phyloP scores from a whole-genome alignment of 2,888 invertebrate genomes.

The Hypolimnas misippus region DNA sequence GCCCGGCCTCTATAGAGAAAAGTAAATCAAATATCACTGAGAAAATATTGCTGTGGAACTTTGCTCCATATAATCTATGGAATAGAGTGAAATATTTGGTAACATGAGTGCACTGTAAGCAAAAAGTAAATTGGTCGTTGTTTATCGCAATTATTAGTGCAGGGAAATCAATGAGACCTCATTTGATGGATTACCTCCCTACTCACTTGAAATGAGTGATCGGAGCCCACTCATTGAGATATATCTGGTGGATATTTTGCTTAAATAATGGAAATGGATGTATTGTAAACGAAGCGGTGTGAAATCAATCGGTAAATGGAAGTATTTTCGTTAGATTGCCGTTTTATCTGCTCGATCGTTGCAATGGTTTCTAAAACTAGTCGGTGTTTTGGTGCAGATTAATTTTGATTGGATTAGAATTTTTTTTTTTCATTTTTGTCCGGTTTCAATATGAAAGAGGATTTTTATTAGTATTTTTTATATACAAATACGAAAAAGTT shows the following conservation, averaged over 20 bases:
- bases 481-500: not conserved
- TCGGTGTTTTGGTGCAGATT: slow-evolving; percentile 3
- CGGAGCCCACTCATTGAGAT: slow-evolving; percentile 55
- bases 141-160: slow-evolving; percentile 74
- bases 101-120: slow-evolving; percentile 17
- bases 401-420: slow-evolving; percentile 6
- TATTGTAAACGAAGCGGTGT: slow-evolving; percentile 30
- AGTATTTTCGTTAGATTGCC: slow-evolving; percentile 32
- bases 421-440: not conserved
- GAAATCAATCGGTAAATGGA: slow-evolving; percentile 38
- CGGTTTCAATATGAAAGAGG: not conserved
- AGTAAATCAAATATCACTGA: slow-evolving; percentile 41
- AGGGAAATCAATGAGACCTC: slow-evolving; percentile 76
- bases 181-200: slow-evolving; percentile 73
- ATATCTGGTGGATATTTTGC: slow-evolving; percentile 52
- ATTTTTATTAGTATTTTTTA: not conserved
- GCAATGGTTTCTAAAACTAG: slow-evolving; percentile 30
- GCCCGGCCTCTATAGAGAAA: slow-evolving; percentile 55
- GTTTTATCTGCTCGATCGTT: slow-evolving; percentile 36
- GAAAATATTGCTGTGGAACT: slow-evolving; percentile 41
- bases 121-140: slow-evolving; percentile 35
- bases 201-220: slow-evolving; percentile 69
- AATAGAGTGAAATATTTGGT: slow-evolving; percentile 37
- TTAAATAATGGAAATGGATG: slow-evolving; percentile 44
- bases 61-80: slow-evolving; percentile 32